Conservation (phyloP, 2,113 vertebrate genomes). For the human region DNA sequence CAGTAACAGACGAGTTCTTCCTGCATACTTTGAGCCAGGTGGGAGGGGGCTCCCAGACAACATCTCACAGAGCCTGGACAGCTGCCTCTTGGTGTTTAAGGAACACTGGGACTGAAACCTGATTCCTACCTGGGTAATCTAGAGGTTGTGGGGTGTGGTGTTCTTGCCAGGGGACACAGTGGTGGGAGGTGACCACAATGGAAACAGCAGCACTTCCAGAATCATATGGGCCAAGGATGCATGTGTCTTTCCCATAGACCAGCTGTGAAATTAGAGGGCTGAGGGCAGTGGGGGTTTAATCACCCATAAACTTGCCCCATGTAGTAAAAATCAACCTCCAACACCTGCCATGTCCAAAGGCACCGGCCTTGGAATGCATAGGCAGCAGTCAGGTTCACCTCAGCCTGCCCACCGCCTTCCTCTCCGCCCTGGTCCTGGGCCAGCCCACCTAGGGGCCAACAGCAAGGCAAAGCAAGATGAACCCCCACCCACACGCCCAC, state of each 20-base stretch:
- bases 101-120: neutral
- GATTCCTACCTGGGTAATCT: neutral
- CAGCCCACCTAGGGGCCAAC: neutral
- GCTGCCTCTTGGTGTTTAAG: neutral
- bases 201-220: neutral
- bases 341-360: neutral
- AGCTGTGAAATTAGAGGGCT: neutral
- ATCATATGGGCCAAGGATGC: neutral
- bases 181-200: neutral
- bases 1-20: neutral
- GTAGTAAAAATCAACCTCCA: neutral
- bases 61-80: neutral
- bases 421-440: neutral
- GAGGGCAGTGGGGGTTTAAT: accelerated
- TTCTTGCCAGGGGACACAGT: neutral
- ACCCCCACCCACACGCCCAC: neutral
- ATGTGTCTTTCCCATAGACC: neutral
- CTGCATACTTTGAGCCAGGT: neutral
- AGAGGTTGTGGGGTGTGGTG: neutral
- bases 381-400: no score
- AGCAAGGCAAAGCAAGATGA: neutral
- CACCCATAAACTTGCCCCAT: neutral
- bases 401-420: neutral
- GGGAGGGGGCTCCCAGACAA: neutral
- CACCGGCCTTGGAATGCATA: neutral